These are phyloP conservation scores for Adelognathus sp. DNA, from an alignment of 2,888 invertebrate species.

Conservation along the genomic window DNA sequence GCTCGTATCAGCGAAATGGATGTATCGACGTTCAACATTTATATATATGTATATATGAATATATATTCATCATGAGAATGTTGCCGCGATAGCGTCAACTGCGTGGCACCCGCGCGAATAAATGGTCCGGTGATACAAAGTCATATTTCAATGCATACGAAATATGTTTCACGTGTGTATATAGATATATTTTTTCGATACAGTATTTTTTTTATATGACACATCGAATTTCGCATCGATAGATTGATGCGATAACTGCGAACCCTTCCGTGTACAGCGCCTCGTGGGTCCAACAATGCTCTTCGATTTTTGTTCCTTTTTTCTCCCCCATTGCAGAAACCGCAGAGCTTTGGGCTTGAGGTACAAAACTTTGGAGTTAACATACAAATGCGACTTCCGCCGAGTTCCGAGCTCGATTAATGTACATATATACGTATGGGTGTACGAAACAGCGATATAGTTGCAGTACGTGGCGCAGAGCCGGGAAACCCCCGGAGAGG, in stretches of 20 bases:
- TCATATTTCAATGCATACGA: conserved; percentile 59
- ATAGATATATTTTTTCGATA: conserved; percentile 10
- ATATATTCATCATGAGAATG: not conserved
- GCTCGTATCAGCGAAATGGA: conserved; percentile 23
- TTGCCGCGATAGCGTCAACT: not conserved
- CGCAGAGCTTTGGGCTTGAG: conserved; percentile 37
- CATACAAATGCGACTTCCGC: conserved; percentile 59
- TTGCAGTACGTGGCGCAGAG: conserved; percentile 40
- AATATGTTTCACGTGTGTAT: conserved; percentile 32
- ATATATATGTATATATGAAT: not conserved
- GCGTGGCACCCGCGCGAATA: conserved; percentile 49
- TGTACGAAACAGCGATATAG: conserved; percentile 14
- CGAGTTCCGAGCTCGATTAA: conserved; percentile 58
- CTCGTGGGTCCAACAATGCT: conserved; percentile 49
- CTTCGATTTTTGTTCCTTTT: conserved; percentile 10
- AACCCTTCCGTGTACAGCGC: conserved; percentile 19
- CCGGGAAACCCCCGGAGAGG: conserved; percentile 50
- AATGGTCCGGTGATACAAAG: conserved; percentile 48
- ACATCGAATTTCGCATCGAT: conserved; percentile 44
- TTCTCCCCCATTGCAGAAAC: conserved; percentile 24
- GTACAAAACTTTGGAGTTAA: conserved; percentile 55
- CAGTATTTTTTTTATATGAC: not conserved
- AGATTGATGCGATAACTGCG: conserved; percentile 35
- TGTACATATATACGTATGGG: conserved; percentile 27
- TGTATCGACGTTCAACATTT: conserved; percentile 20